Conservation (phyloP, 2,113 vertebrate genomes). For the sheep (Ovis aries) region DNA sequence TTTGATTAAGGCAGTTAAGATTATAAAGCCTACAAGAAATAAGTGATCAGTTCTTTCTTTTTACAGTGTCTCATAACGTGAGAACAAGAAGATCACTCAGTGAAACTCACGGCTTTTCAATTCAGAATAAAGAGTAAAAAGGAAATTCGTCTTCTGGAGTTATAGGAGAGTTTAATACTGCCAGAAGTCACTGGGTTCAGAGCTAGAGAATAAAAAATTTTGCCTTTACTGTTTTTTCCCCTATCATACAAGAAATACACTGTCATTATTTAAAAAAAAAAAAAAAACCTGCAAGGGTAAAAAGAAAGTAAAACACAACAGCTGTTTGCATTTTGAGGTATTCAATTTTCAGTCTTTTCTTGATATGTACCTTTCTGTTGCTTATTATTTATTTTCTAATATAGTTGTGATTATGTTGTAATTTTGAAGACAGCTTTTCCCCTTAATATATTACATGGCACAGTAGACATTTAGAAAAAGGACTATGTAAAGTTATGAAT, state of each 20-base stretch:
- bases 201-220: conserved; percentile 18
- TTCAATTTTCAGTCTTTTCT: neutral
- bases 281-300: neutral
- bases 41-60: conserved; percentile 38
- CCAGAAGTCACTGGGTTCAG: conserved; percentile 39
- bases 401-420: neutral
- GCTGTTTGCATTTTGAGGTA: neutral
- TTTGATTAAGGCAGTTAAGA: conserved; percentile 42
- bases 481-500: conserved; percentile 6
- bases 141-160: neutral
- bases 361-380: neutral
- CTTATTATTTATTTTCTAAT: conserved; percentile 37
- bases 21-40: conserved; percentile 36
- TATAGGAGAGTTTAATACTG: neutral
- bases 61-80: conserved; percentile 43
- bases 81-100: conserved; percentile 43
- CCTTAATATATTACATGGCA: neutral
- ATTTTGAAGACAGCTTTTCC: neutral
- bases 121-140: conserved; percentile 61
- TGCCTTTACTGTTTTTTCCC: conserved; percentile 28
- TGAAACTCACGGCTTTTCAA: conserved; percentile 41
- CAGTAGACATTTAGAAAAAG: neutral
- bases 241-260: neutral
- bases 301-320: conserved; percentile 16
- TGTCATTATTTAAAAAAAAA: neutral